Evolutionary conservation across 2,797 vertebrate genomes (phyloP).

Genomic region (Acipenser oxyrinchus): DNA sequence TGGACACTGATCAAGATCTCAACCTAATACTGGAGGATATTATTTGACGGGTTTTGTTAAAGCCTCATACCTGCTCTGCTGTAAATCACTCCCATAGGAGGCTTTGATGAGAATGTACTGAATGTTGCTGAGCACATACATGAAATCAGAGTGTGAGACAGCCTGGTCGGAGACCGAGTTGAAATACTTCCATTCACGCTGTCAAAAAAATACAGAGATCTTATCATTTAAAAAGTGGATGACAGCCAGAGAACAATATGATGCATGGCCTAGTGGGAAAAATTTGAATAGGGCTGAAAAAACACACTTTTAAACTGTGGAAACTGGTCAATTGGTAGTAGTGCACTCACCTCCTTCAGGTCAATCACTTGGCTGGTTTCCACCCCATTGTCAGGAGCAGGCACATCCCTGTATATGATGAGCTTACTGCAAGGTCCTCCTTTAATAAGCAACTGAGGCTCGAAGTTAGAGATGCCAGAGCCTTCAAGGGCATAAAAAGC

Average conservation of each 20-base stretch:
- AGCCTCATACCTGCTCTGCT: slow-evolving; percentile 80
- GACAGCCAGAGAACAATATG: too few relatives aligned
- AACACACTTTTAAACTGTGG: too few relatives aligned
- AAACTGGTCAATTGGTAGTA: too few relatives aligned
- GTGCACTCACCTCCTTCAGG: slow-evolving; percentile 74
- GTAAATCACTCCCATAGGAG: slow-evolving; percentile 72
- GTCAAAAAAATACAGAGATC: slow-evolving; percentile 4
- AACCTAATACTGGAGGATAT: too few relatives aligned
- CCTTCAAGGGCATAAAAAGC: slow-evolving; percentile 70
- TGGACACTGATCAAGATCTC: too few relatives aligned
- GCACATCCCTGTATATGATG: slow-evolving; percentile 68
- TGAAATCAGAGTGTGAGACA: slow-evolving; percentile 75
- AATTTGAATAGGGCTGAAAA: too few relatives aligned
- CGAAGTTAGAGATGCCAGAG: slow-evolving; percentile 69
- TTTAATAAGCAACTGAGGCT: slow-evolving; percentile 84
- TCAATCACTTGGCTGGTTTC: slow-evolving; percentile 52
- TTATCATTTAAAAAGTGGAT: too few relatives aligned
- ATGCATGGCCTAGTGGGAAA: too few relatives aligned
- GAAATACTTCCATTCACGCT: slow-evolving; percentile 88
- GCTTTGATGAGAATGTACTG: slow-evolving; percentile 86
- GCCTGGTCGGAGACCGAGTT: slow-evolving; percentile 76
- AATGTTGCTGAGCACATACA: slow-evolving; percentile 76
- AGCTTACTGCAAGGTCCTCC: slow-evolving; percentile 72
- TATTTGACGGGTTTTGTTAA: too few relatives aligned
- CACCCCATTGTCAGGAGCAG: slow-evolving; percentile 64